Evolutionary conservation across 2,113 vertebrate species (phyloP).

Genomic region (Tetraodon nigroviridis): DNA sequence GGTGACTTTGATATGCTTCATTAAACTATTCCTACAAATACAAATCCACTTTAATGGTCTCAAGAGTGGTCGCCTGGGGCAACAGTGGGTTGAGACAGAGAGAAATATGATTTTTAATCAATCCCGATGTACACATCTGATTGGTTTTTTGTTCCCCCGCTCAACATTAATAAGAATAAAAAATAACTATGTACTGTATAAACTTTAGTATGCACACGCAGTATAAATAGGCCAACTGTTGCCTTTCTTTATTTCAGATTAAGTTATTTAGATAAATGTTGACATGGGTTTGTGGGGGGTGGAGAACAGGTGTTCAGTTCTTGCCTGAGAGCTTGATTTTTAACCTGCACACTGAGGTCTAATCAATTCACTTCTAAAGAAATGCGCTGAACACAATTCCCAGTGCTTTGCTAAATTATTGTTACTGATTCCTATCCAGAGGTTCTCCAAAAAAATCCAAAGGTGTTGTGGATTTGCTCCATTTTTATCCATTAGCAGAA

Average conservation of each 20-base stretch:
- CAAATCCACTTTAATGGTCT: constrained; percentile 36
- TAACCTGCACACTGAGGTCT: too few relatives aligned
- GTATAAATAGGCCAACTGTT: too few relatives aligned
- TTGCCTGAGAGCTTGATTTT: too few relatives aligned
- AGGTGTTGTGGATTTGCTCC: constrained; percentile 1
- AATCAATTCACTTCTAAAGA: constrained; percentile 6
- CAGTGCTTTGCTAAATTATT: neutral
- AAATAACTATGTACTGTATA: too few relatives aligned
- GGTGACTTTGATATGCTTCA: constrained; percentile 40
- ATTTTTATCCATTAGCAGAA: constrained; percentile 6
- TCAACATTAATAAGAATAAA: too few relatives aligned
- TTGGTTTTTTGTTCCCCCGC: too few relatives aligned
- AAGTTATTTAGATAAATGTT: too few relatives aligned
- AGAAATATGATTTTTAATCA: constrained; percentile 5
- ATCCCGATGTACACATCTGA: too few relatives aligned
- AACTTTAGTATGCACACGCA: too few relatives aligned
- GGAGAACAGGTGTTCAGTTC: too few relatives aligned
- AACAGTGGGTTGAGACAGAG: neutral
- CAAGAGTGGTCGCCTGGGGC: neutral
- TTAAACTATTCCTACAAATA: constrained; percentile 32
- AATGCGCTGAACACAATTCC: neutral
- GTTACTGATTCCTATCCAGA: neutral
- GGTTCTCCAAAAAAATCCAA: constrained; percentile 1
- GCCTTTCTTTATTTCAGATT: too few relatives aligned
- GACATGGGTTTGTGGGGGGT: too few relatives aligned